Percentiles rank a stretch among this genome's conserved stretches.
Conservation (phyloP, 2,797 vertebrate genomes). For the Tadarida brasiliensis region DNA sequence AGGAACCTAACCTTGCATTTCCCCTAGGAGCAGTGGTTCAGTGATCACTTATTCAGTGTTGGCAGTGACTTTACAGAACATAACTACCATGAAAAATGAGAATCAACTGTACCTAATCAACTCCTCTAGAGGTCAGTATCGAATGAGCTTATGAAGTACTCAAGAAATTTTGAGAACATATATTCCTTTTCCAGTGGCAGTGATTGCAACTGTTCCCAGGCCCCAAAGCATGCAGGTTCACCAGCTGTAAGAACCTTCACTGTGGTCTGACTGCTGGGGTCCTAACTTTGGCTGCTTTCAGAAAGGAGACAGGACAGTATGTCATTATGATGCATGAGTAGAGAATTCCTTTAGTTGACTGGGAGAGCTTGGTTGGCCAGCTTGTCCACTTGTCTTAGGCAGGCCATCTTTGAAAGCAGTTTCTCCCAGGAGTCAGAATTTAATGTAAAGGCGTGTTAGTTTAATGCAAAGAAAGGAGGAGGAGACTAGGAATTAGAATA, state of each 20-base stretch:
- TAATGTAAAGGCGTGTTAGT: neutral
- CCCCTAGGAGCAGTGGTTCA: neutral
- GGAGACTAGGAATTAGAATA: neutral
- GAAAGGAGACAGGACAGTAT: neutral
- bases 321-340: neutral
- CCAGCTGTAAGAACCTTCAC: neutral
- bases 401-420: slow-evolving; percentile 11
- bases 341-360: neutral
- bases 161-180: neutral
- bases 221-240: neutral
- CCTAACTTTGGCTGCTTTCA: neutral
- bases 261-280: neutral
- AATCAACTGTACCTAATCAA: neutral
- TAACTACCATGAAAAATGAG: neutral
- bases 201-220: neutral
- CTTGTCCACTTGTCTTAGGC: neutral
- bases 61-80: neutral
- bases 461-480: neutral
- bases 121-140: neutral
- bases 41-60: neutral
- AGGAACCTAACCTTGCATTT: neutral
- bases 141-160: neutral
- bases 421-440: neutral
- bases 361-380: neutral
- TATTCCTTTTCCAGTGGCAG: neutral